Evolutionary conservation across 2,113 vertebrate species (phyloP).

Genomic region (Chascanopsetta lugubris): DNA sequence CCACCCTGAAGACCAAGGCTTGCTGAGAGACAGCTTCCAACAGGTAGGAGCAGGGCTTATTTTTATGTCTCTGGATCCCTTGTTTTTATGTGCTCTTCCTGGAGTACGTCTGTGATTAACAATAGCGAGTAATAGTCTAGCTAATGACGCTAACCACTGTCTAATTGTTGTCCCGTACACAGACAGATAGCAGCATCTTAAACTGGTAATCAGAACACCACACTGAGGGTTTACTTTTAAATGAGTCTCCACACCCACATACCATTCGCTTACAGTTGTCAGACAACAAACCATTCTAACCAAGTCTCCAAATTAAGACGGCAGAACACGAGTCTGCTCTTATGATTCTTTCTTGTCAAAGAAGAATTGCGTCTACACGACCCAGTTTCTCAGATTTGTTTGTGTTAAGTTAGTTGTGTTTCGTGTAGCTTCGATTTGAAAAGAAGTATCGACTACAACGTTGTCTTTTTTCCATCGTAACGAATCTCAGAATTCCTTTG

Average conservation of each 20-base stretch:
- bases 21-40: conserved; percentile 94
- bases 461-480: not conserved
- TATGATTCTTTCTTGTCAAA: not conserved
- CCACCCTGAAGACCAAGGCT: conserved; percentile 93
- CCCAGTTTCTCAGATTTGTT: not conserved
- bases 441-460: not conserved
- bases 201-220: too few species aligned
- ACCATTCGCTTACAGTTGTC: too few species aligned
- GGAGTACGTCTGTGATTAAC: not conserved
- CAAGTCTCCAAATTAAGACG: not conserved
- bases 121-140: too few species aligned
- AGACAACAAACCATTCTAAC: too few species aligned
- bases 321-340: not conserved
- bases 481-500: too few species aligned
- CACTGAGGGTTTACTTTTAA: too few species aligned
- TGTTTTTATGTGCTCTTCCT: not conserved
- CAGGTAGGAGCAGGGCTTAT: conserved; percentile 82
- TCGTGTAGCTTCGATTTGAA: not conserved
- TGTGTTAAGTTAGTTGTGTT: not conserved
- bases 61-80: not conserved
- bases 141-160: too few species aligned
- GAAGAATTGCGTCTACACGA: not conserved
- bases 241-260: too few species aligned
- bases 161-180: too few species aligned
- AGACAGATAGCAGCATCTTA: too few species aligned